Conservation (phyloP, 1,140 invertebrate genomes). For the Steinernema feltiae region DNA sequence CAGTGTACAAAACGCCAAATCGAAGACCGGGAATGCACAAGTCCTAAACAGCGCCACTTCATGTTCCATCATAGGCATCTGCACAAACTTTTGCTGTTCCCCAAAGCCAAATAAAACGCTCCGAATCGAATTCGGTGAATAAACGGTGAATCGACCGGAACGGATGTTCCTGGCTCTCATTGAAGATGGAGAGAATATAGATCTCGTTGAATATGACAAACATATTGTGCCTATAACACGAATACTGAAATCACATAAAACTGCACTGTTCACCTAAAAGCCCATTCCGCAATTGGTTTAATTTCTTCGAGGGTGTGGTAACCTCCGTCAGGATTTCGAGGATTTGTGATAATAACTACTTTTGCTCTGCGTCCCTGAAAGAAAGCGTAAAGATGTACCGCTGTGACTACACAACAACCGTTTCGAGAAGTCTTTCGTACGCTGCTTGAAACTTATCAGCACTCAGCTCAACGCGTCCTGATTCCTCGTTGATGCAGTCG, state of each 20-base stretch:
- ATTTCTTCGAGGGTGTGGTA: background rate
- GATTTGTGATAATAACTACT: background rate
- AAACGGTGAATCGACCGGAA: background rate
- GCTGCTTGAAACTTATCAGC: background rate
- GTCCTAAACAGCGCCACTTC: background rate
- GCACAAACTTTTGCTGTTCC: background rate
- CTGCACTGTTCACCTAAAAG: background rate
- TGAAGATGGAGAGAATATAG: background rate
- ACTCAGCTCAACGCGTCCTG: background rate
- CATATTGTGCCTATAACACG: background rate
- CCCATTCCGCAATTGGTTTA: conserved; percentile 1
- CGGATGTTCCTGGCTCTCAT: background rate
- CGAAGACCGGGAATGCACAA: background rate
- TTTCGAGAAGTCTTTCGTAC: background rate
- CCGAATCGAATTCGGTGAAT: background rate
- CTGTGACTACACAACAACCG: background rate
- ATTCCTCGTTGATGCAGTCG: background rate
- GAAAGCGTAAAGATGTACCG: background rate
- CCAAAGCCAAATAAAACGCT: background rate
- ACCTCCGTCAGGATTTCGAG: background rate
- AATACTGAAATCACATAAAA: background rate
- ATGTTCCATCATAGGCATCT: background rate
- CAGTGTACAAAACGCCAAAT: background rate
- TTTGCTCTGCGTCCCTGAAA: background rate
- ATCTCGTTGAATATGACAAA: conserved; percentile 1